Base-by-base conservation (phyloP, 2,113 vertebrate species). In the Ophthalmolycus amberensis region DNA sequence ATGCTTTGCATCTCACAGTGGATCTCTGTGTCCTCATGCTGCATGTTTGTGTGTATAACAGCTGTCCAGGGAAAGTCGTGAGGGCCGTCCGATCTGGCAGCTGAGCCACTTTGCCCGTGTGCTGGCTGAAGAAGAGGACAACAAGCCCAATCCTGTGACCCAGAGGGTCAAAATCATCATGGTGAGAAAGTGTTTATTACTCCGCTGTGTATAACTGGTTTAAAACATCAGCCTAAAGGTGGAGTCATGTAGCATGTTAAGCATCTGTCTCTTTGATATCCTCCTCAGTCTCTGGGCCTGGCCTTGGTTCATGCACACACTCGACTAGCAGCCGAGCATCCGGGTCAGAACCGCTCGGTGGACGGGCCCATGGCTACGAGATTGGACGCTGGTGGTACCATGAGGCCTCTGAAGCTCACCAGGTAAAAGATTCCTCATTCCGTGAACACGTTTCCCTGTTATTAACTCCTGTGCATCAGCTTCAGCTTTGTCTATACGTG, bases 81-180 rank as follows among this genome's bases (percentile, higher is more conserved):
- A 99, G 76, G 98, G 98, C 0, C 97, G 92, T 29, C 98, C 98
- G 1, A 96, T 99, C 89, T 99, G 98, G 98, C 97, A 99, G 80
- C 96, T 99, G 66, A 98, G 97, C 88, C 98, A 99, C 85, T 97
- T 99, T 75, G 95, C 97, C 67, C 95, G 94, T 62, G 98, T 99
- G 71, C 93, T 99, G 79, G 97, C 97, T 80, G 98, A 99, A 87
- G 98, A 99, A 78, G 98, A 99, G 74, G 96, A 96, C 94, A 99
- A 99, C 93, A 99, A 99, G 82, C 98, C 98, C 75, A 99, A 99
- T 79, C 98, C 98, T 46, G 98, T 99, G 71, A 98, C 98, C 18
- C 98, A 99, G 90, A 96, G 97, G 62, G 98, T 99, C 63, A 99
- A 99, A 94, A 98, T 99, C 92, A 99, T 99, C 84, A 99, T 99